Evolutionary conservation across 2,797 vertebrate species (phyloP), one percentile per base, ranked within the genome.

Genomic region (Gorsachius magnificus): DNA sequence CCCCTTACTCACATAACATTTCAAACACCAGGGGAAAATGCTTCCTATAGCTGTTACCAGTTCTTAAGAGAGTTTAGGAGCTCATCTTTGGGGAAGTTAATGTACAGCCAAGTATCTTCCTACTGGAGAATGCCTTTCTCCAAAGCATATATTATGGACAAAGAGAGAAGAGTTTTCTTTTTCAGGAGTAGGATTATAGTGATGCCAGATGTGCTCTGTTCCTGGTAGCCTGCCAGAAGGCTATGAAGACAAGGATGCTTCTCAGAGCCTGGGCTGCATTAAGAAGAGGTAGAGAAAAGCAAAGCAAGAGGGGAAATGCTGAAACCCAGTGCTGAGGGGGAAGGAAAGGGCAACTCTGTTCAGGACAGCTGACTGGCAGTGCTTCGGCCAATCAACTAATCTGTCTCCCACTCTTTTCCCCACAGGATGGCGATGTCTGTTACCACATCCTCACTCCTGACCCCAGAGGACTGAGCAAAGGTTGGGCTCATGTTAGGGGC

Each of bases 101-200:
- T 79, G 35, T 54, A 35, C 38, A 90, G 31, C 1, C 63, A 82
- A 69, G 38, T 65, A 36, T 35, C 20, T 10, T 89, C n/a, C 66
- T 82, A 6, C 7, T 6, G 6, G n/a, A 84, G 36, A 72, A 64
- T 14, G 4, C 7, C 28, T 57, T 86, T 86, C 36, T 78, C 28
- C 46, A 15, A 41, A 46, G 36, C 24, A 76, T 2, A 2, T 26
- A 25, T 15, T 60, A 53, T 1, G 3, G n/a, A 13, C 57, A 65
- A 68, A 86, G 25, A 80, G 25, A 19, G 17, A 77, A 79, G 56
- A n/a, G 22, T 8, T 84, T 65, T 69, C 58, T 38, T 65, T 68
- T 22, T 22, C 5, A 29, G 36, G 21, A 70, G 5, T 33, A 33
- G 20, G 54, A 46, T 0, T 0, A 46, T 21, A 11, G 26, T 36